Conservation (phyloP, 2,888 invertebrate genomes). For the Cabera pusaria region DNA sequence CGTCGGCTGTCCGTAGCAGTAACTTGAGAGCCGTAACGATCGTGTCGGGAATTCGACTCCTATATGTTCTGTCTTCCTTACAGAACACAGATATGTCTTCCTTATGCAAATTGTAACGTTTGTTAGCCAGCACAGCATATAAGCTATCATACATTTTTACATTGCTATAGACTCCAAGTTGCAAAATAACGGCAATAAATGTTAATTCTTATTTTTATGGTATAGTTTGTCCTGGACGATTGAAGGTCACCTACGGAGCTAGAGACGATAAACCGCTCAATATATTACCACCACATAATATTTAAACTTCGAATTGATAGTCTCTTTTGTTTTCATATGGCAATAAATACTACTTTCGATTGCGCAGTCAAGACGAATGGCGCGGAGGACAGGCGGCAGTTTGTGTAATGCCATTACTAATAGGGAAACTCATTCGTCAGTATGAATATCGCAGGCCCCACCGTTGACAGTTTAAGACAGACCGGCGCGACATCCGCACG, state of each 20-base stretch:
- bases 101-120: slow-evolving; percentile 33
- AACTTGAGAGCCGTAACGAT: slow-evolving; percentile 48
- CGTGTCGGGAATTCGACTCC: slow-evolving; percentile 46
- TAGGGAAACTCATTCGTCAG: slow-evolving; percentile 61
- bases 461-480: slow-evolving; percentile 61
- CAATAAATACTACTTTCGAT: slow-evolving; percentile 45
- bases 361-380: slow-evolving; percentile 58
- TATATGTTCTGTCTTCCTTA: slow-evolving; percentile 19
- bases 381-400: slow-evolving; percentile 49
- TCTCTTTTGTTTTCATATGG: too few species aligned
- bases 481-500: slow-evolving; percentile 58
- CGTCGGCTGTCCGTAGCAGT: slow-evolving; percentile 50
- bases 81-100: too few species aligned
- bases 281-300: slow-evolving; percentile 20
- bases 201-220: too few species aligned
- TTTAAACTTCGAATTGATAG: slow-evolving; percentile 31
- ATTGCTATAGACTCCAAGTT: slow-evolving; percentile 19
- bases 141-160: slow-evolving; percentile 15
- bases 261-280: slow-evolving; percentile 17
- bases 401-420: slow-evolving; percentile 54
- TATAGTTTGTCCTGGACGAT: too few species aligned
- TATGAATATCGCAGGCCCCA: slow-evolving; percentile 43
- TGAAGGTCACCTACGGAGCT: slow-evolving; percentile 3
- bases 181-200: too few species aligned
- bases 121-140: too few species aligned